Evolutionary conservation across 2,888 invertebrate species (phyloP).

Genomic region (Drosophila kambysellisi): DNA sequence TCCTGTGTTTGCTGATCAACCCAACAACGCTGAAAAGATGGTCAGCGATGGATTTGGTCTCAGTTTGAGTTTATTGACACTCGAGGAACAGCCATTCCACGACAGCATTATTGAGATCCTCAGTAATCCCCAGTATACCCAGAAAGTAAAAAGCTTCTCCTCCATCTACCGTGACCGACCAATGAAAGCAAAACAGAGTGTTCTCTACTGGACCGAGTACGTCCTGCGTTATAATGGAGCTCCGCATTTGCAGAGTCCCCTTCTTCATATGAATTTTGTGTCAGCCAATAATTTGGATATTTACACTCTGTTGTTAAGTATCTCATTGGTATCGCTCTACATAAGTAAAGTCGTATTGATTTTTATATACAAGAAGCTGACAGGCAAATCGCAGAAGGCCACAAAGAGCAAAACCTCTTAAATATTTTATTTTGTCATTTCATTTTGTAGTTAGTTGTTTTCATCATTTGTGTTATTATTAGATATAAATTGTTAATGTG

Average conservation of each 20-base stretch:
- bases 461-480: neutral
- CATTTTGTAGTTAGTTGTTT: neutral
- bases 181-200: constrained; percentile 85
- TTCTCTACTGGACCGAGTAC: constrained; percentile 87
- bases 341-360: constrained; percentile 3
- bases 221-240: constrained; percentile 87
- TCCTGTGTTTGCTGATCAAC: constrained; percentile 82
- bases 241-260: constrained; percentile 86
- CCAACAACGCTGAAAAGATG: constrained; percentile 68
- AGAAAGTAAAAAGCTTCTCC: constrained; percentile 84
- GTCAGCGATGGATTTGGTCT: constrained; percentile 73
- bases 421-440: neutral
- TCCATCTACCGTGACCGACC: constrained; percentile 86
- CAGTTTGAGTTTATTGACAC: constrained; percentile 47
- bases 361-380: constrained; percentile 18
- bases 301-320: constrained; percentile 44
- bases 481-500: neutral
- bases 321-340: constrained; percentile 1
- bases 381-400: neutral
- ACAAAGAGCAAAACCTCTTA: constrained; percentile 11
- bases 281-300: constrained; percentile 86
- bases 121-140: constrained; percentile 65
- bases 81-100: constrained; percentile 62
- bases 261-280: constrained; percentile 85
- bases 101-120: constrained; percentile 66